These are phyloP conservation scores for Paraescarpia echinospica DNA, from an alignment of 1,140 invertebrate species.

Conservation along the genomic window DNA sequence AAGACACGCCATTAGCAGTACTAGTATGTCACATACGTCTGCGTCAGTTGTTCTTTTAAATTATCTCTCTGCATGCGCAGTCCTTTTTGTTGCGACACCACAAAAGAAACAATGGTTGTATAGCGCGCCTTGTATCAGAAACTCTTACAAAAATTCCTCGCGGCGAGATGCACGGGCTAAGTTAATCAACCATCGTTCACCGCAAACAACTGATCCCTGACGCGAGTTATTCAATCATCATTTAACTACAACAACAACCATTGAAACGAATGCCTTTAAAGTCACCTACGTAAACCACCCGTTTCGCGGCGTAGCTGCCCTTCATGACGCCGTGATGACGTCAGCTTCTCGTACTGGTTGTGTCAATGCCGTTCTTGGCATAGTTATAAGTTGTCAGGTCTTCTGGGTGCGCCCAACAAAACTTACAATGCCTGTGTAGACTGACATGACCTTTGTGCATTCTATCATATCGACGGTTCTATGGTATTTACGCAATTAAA, in stretches of 20 bases:
- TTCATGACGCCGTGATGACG: neutral
- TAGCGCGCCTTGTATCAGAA: neutral
- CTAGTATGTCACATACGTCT: neutral
- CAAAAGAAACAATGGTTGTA: neutral
- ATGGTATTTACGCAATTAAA: neutral
- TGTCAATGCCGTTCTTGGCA: neutral
- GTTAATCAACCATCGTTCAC: neutral
- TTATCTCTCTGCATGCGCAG: neutral
- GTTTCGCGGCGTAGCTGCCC: neutral
- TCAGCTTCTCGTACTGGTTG: neutral
- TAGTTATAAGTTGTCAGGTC: neutral
- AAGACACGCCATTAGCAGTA: no score
- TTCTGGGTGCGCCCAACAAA: neutral
- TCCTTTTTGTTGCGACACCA: neutral
- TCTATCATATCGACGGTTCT: neutral
- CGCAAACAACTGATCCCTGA: neutral
- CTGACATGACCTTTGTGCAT: neutral
- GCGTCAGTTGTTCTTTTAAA: neutral
- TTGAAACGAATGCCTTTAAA: neutral
- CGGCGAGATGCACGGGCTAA: neutral
- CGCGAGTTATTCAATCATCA: neutral
- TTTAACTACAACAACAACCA: neutral
- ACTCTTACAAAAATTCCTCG: neutral
- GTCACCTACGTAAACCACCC: neutral
- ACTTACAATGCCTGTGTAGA: neutral